Evolutionary conservation across 2,113 vertebrate genomes (phyloP).

Genomic region (Phyllopteryx taeniolatus): DNA sequence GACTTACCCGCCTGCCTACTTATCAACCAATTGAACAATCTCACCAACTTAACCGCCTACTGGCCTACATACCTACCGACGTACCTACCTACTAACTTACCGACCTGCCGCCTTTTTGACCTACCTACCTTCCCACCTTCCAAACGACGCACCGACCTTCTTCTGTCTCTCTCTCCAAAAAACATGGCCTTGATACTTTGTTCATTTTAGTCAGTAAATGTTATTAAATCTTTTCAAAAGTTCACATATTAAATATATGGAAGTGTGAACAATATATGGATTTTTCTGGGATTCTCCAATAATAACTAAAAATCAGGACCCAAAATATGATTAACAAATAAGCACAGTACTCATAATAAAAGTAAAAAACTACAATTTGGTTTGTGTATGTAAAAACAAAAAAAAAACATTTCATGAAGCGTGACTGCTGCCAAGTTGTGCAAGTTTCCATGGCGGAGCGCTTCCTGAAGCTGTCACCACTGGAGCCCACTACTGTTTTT

Average conservation of each 20-base stretch:
- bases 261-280: not conserved
- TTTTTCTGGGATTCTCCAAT: not conserved
- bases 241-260: not conserved
- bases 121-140: no score
- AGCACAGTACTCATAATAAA: not conserved
- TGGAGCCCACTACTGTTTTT: slow-evolving; percentile 5
- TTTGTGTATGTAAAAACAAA: not conserved
- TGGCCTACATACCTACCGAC: not conserved
- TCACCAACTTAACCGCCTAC: not conserved
- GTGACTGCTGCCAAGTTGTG: slow-evolving; percentile 1
- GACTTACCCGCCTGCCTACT: no score
- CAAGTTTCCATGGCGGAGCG: slow-evolving; percentile 11
- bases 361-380: not conserved
- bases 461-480: slow-evolving; percentile 14
- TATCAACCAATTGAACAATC: no score
- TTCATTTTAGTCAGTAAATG: not conserved
- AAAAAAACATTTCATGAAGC: slow-evolving; percentile 1
- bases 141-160: no score
- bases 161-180: not conserved
- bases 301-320: not conserved
- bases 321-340: not conserved
- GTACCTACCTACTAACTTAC: no score
- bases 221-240: not conserved
- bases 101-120: no score
- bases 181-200: not conserved